Evolutionary conservation across 1,140 invertebrate genomes (phyloP).

Genomic region (Anoplophora glabripennis): DNA sequence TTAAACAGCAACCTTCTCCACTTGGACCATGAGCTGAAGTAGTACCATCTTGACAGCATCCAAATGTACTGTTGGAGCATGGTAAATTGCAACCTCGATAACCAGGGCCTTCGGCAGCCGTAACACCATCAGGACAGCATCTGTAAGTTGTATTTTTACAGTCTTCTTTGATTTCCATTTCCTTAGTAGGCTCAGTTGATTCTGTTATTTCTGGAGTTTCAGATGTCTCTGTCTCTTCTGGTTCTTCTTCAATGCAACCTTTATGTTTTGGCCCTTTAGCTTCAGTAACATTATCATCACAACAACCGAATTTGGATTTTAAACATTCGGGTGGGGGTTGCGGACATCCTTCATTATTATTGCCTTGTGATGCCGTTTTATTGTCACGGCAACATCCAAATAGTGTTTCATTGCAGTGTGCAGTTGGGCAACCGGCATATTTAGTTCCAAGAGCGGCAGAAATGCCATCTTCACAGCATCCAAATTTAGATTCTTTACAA

Average conservation of each 20-base stretch:
- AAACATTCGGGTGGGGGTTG: constrained; percentile 62
- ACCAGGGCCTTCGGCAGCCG: constrained; percentile 59
- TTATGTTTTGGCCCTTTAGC: constrained; percentile 64
- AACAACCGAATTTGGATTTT: constrained; percentile 71
- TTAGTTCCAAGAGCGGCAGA: constrained; percentile 71
- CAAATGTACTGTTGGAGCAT: constrained; percentile 72
- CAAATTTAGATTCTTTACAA: constrained; percentile 76
- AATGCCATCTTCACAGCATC: constrained; percentile 87
- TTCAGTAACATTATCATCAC: constrained; percentile 68
- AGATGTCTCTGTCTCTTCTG: constrained; percentile 44
- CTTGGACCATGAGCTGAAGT: constrained; percentile 83
- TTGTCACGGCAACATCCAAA: constrained; percentile 86
- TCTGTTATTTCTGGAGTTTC: background rate
- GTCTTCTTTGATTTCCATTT: constrained; percentile 59
- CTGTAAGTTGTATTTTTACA: constrained; percentile 78
- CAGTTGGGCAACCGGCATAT: constrained; percentile 72
- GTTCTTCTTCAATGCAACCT: constrained; percentile 56
- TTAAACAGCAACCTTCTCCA: constrained; percentile 79
- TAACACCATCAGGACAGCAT: constrained; percentile 85
- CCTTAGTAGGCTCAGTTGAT: constrained; percentile 42
- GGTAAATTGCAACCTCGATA: constrained; percentile 55
- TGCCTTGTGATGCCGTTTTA: constrained; percentile 73
- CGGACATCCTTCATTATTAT: constrained; percentile 79
- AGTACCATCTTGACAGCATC: constrained; percentile 84
- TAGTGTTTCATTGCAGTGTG: constrained; percentile 71